phyloP scores from a whole-genome alignment of 2,113 vertebrate species.

The Gopherus evgoodei region DNA sequence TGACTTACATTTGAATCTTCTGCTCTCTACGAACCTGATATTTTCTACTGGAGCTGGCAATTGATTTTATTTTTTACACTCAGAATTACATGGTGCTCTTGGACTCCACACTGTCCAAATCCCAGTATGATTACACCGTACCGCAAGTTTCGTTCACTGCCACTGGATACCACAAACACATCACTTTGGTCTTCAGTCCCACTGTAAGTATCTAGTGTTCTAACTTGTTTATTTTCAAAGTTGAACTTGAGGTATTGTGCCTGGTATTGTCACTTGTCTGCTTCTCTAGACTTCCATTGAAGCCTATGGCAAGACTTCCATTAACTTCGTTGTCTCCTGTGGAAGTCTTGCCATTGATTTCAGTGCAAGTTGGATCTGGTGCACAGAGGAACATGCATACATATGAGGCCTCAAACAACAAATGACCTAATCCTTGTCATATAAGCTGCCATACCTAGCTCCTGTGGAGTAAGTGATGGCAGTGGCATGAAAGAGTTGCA shows the following conservation, averaged over 20 bases:
- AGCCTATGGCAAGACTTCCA: neutral
- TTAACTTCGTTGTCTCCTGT: neutral
- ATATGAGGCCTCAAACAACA: neutral
- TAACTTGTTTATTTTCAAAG: neutral
- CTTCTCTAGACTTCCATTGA: neutral
- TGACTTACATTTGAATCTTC: neutral
- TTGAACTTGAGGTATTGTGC: neutral
- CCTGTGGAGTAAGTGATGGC: neutral
- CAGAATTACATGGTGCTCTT: constrained; percentile 94
- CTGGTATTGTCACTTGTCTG: neutral
- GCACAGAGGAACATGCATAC: neutral
- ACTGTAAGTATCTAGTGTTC: constrained; percentile 80
- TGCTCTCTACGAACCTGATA: neutral
- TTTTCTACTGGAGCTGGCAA: neutral
- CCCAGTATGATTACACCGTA: constrained; percentile 93
- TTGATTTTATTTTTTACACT: neutral
- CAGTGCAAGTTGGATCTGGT: neutral
- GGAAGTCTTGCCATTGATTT: neutral
- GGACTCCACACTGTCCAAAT: constrained; percentile 90
- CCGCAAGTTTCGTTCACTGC: constrained; percentile 94
- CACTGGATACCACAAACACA: constrained; percentile 92
- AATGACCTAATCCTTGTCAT: neutral
- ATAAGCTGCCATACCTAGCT: neutral
- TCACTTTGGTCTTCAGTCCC: constrained; percentile 93
- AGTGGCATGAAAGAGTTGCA: neutral